Percentiles rank a stretch among this genome's conserved stretches.
Evolutionary conservation across 2,113 vertebrate genomes (phyloP).

Genomic region (Coregonus clupeaformis): DNA sequence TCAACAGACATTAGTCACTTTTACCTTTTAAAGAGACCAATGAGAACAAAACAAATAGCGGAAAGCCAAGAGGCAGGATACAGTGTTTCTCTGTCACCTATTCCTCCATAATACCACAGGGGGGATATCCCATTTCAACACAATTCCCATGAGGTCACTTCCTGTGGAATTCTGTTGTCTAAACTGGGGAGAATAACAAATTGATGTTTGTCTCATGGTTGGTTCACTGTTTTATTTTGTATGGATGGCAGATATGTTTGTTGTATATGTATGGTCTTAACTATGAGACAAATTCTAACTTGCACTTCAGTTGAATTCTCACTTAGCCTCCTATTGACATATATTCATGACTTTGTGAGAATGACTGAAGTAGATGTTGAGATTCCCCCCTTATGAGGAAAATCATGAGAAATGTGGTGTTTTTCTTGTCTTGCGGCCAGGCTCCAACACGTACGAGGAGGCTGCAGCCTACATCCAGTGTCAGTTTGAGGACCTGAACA

Average conservation of each 20-base stretch:
- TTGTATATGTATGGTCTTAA: no score
- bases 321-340: no score
- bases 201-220: no score
- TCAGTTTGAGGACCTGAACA: conserved; percentile 98
- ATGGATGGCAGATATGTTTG: no score
- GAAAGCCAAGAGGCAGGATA: conserved; percentile 18
- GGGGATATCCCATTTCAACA: not conserved
- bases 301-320: no score
- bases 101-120: not conserved
- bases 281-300: no score
- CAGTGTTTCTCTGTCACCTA: not conserved
- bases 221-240: no score
- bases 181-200: not conserved
- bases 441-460: conserved; percentile 96
- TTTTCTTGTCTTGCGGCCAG: conserved; percentile 56
- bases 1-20: conserved; percentile 2
- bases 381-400: no score
- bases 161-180: not conserved
- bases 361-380: no score
- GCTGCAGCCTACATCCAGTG: conserved; percentile 97
- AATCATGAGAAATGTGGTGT: not conserved
- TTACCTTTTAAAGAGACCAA: not conserved
- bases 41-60: not conserved
- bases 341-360: no score
- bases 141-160: conserved; percentile 12